phyloP scores from a whole-genome alignment of 1,140 invertebrate species.

The Cydia amplana region DNA sequence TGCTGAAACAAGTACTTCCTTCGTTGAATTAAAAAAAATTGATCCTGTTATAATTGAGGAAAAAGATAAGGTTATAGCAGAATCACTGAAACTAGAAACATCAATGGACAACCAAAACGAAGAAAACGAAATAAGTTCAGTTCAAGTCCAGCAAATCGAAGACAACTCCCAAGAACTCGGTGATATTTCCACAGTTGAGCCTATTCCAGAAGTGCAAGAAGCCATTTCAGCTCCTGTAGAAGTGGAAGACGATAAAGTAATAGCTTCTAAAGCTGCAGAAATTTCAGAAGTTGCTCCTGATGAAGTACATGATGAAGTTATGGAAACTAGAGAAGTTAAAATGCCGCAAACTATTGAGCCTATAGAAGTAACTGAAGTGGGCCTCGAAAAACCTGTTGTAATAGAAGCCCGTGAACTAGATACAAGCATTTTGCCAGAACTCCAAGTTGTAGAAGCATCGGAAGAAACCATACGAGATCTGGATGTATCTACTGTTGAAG shows the following conservation, averaged over 20 bases:
- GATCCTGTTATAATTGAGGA: neutral
- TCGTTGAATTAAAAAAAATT: neutral
- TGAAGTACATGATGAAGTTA: slow-evolving; percentile 3
- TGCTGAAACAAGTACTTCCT: neutral
- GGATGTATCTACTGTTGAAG: neutral
- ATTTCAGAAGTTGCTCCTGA: slow-evolving; percentile 10
- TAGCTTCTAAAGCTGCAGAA: slow-evolving; percentile 16
- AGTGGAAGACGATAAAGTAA: neutral
- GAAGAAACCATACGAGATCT: neutral
- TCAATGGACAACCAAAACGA: neutral
- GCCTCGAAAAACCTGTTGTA: neutral
- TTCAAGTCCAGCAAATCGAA: neutral
- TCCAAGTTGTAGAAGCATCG: neutral
- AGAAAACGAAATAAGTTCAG: neutral
- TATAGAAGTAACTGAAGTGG: neutral
- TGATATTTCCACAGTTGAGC: neutral
- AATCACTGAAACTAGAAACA: neutral
- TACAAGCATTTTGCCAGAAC: neutral
- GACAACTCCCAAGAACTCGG: neutral
- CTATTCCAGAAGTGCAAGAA: neutral
- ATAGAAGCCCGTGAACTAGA: neutral
- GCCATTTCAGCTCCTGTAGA: neutral
- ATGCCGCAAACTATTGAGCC: neutral
- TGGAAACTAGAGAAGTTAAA: neutral
- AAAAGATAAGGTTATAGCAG: neutral